A percentile compares a stretch with the other conserved stretches of the same genome.
Evolutionary conservation across 2,113 vertebrate species (phyloP).

Genomic region (Prietella phreatophila): DNA sequence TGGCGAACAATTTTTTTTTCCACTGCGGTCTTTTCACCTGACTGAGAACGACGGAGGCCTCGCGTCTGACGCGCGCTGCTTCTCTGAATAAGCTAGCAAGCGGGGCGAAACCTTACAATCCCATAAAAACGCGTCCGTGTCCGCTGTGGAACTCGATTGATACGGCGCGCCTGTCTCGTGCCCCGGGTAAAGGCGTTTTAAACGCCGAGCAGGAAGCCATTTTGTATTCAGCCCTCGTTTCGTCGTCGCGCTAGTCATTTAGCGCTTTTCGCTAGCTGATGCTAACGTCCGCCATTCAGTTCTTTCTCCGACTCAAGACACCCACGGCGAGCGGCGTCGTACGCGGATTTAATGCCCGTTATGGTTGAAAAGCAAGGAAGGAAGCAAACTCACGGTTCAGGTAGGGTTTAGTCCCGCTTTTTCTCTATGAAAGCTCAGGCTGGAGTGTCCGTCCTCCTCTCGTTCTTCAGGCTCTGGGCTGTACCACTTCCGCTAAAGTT

Average conservation of each 20-base stretch:
- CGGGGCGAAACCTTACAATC: too few species aligned
- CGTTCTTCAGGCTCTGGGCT: conserved; percentile 73
- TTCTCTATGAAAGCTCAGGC: conserved; percentile 67
- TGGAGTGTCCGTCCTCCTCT: conserved; percentile 66
- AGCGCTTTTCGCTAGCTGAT: conserved; percentile 48
- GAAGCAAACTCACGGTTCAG: conserved; percentile 67
- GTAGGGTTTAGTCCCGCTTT: conserved; percentile 67
- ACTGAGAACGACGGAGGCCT: conserved; percentile 7
- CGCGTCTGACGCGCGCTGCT: not conserved
- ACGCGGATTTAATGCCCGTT: not conserved
- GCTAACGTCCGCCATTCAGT: conserved; percentile 45
- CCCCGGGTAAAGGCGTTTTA: not conserved
- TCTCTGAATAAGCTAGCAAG: not conserved
- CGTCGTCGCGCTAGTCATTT: conserved; percentile 7
- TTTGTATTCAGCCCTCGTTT: conserved; percentile 32
- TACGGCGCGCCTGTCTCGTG: too few species aligned
- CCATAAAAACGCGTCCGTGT: too few species aligned
- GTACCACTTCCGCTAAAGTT: conserved; percentile 76
- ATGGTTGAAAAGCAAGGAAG: conserved; percentile 2
- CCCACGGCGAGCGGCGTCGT: not conserved
- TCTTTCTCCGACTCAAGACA: not conserved
- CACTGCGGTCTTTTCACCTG: conserved; percentile 27
- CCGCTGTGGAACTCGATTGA: too few species aligned
- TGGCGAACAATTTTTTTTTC: not conserved
- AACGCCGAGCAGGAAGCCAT: conserved; percentile 3